phyloP scores from a whole-genome alignment of 2,797 vertebrate genomes.

The Streptopelia turtur region DNA sequence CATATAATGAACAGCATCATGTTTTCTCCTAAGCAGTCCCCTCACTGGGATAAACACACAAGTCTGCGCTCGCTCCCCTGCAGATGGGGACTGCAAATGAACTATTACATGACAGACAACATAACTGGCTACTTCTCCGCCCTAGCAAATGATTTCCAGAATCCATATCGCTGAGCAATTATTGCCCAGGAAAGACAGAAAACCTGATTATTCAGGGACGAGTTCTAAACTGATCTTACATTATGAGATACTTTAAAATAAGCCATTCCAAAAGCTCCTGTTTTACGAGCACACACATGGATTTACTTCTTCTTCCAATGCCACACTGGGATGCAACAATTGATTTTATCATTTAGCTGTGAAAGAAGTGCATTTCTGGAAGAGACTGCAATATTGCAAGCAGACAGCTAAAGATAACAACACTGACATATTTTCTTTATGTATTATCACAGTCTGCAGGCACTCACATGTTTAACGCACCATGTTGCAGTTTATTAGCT shows the following conservation, averaged over 20 bases:
- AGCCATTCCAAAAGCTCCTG: constrained; percentile 20
- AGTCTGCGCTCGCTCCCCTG: not conserved
- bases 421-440: constrained; percentile 12
- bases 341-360: constrained; percentile 31
- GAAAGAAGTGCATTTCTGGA: not conserved
- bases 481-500: constrained; percentile 21
- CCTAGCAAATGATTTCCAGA: constrained; percentile 2
- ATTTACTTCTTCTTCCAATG: constrained; percentile 24
- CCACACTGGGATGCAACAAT: not conserved
- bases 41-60: not conserved
- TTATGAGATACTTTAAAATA: constrained; percentile 7
- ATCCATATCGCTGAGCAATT: not conserved
- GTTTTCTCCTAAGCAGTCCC: not conserved
- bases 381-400: not conserved
- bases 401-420: constrained; percentile 47
- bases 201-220: not conserved
- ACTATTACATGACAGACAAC: not conserved
- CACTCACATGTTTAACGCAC: constrained; percentile 19
- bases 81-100: not conserved
- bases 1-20: not conserved
- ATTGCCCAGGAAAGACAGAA: not conserved
- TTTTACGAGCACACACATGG: constrained; percentile 3
- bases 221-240: not conserved
- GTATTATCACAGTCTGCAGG: not conserved
- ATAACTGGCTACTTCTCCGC: not conserved